A percentile compares a stretch with the other conserved stretches of the same genome.
Conservation (phyloP, 2,113 vertebrate species). For the Sebastes schlegelii region DNA sequence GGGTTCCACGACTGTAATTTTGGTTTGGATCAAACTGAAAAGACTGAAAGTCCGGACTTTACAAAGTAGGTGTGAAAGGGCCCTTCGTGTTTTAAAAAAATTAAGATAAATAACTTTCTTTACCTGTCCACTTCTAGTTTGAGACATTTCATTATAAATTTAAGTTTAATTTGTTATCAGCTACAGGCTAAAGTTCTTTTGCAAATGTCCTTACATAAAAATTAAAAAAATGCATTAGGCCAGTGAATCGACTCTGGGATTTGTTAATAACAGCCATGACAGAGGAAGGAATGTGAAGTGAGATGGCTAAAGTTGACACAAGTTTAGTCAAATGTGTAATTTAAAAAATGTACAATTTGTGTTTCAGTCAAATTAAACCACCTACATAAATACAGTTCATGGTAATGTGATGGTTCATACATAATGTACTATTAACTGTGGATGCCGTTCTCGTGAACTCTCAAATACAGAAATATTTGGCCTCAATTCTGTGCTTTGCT, state of each 20-base stretch:
- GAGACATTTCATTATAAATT: neutral
- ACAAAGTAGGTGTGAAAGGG: too few relatives aligned
- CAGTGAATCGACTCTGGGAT: neutral
- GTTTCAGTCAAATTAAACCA: neutral
- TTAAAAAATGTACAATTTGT: neutral
- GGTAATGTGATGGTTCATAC: neutral
- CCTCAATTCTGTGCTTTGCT: constrained; percentile 49
- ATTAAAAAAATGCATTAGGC: neutral
- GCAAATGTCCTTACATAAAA: neutral
- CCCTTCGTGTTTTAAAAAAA: too few relatives aligned
- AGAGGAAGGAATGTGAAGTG: neutral
- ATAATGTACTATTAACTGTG: neutral
- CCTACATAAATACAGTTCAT: neutral
- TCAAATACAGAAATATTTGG: constrained; percentile 30
- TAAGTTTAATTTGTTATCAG: neutral
- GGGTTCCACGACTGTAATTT: too few relatives aligned
- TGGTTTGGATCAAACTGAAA: too few relatives aligned
- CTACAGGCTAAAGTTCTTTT: neutral
- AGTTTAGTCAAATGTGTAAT: neutral
- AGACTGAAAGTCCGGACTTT: too few relatives aligned
- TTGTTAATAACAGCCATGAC: neutral
- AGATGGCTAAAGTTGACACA: neutral
- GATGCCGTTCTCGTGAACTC: constrained; percentile 8
- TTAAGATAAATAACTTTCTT: too few relatives aligned
- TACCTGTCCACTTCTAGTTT: neutral